A percentile compares a stretch with the other conserved stretches of the same genome.
Conservation (phyloP, 2,797 vertebrate species). For the Clarias laeviceps region DNA sequence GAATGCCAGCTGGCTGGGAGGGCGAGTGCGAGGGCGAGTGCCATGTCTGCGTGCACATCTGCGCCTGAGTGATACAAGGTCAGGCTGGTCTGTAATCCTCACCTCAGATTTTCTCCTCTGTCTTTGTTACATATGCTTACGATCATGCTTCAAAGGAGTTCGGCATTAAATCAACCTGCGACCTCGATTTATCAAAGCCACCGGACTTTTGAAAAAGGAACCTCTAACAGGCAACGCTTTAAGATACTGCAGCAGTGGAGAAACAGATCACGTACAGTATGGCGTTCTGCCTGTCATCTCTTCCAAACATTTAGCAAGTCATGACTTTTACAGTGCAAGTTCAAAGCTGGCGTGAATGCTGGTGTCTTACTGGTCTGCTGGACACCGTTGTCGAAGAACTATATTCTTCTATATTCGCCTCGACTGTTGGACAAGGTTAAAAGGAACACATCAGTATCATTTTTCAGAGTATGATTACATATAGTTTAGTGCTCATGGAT, state of each 20-base stretch:
- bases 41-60: constrained; percentile 49
- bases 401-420: no score
- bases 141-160: constrained; percentile 69
- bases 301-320: constrained; percentile 38
- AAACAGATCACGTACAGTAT: constrained; percentile 34
- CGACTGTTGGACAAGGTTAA: not conserved
- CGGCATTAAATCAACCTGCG: constrained; percentile 66
- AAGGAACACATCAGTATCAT: not conserved
- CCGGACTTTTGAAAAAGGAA: not conserved
- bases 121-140: constrained; percentile 53
- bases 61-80: constrained; percentile 31
- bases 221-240: constrained; percentile 29
- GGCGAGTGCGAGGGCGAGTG: constrained; percentile 30
- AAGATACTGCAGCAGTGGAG: constrained; percentile 1
- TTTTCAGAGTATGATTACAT: not conserved
- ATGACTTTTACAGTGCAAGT: constrained; percentile 7
- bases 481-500: not conserved
- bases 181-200: constrained; percentile 57
- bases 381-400: not conserved
- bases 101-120: constrained; percentile 41
- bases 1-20: constrained; percentile 37
- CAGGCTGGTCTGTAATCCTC: constrained; percentile 54
- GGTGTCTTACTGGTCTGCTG: not conserved
- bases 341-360: not conserved
- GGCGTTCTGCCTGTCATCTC: constrained; percentile 28